Percentiles rank a stretch among this genome's conserved stretches.
phyloP scores from a whole-genome alignment of 2,113 vertebrate genomes.

The Manacus vitellinus region DNA sequence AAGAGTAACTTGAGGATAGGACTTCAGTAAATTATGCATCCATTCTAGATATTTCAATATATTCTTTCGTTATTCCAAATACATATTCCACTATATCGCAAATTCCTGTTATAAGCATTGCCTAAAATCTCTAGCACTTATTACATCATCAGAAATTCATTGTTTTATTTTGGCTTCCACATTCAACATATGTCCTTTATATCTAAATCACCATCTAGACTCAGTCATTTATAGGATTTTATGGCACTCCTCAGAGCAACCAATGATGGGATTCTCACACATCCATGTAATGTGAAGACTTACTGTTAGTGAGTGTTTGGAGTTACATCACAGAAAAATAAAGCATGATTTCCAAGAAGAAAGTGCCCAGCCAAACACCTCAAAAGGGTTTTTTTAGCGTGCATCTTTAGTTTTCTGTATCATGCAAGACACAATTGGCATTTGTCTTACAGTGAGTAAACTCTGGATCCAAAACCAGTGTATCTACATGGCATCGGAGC shows the following conservation, averaged over 20 bases:
- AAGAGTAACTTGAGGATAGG: neutral
- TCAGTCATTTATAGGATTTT: neutral
- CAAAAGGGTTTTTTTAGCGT: neutral
- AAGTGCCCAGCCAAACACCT: neutral
- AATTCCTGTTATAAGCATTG: neutral
- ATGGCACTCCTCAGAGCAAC: neutral
- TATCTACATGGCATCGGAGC: neutral
- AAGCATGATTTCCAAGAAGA: neutral
- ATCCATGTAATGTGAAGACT: neutral
- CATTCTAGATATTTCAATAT: neutral
- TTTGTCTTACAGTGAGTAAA: neutral
- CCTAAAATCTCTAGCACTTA: neutral
- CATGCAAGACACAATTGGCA: neutral
- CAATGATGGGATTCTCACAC: neutral
- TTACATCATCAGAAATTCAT: neutral
- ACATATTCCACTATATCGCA: neutral
- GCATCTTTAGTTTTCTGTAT: neutral
- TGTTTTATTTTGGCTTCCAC: neutral
- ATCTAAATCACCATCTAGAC: neutral
- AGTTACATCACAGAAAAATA: neutral
- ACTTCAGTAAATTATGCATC: neutral
- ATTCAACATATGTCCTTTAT: neutral
- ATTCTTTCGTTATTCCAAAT: neutral
- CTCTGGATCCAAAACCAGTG: neutral
- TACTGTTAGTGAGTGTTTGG: neutral